Evolutionary conservation across 2,113 vertebrate genomes (phyloP), one percentile per base, ranked within the genome.

Genomic region (Spilogale gracilis): DNA sequence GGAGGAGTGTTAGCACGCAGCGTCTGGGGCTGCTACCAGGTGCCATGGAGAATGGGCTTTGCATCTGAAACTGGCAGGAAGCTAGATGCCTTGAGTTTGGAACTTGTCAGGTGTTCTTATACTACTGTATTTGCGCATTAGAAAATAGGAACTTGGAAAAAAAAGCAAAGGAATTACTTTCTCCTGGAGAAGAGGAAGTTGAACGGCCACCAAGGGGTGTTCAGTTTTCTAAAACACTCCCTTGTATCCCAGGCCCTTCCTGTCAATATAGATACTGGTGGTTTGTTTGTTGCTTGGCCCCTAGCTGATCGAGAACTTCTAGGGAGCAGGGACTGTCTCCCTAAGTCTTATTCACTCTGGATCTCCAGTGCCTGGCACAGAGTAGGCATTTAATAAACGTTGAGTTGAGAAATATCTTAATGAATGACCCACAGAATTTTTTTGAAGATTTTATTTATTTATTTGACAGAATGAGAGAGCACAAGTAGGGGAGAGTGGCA

Each of bases 11-110:
- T 82, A 54, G 61, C 48, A 45, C 13, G 83, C 84, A 61, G 85
- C 69, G 17, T 52, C 61, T 69, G 56, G 45, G 38, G 3, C 5
- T 38, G 32, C 25, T 7, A 7, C 32, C 79, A 43, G 56, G 87
- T 60, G 10, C n/a, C 1, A 0, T 4, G 12, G 54, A 92, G 87
- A n/a, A 84, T 1, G 6, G 2, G 30, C 50, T 94, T 91, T 81
- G 96, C n/a, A 38, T 93, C 65, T 52, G 43, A 95, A 92, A 93
- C 71, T 4, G 16, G 89, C 80, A 81, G 79, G 82, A 81, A 97
- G 65, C 87, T 96, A 74, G 88, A 27, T 6, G 3, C 9, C 7
- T 8, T 32, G 32, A 52, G 48, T n/a, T 93, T 52, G 76, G 78
- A 32, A 63, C 27, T 25, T 58, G 9, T 43, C 79, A 56, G 78